Base-by-base conservation (phyloP, 30 jellyfish, hydroid and myxozoan genomes). In the Aurelia aurita region DNA sequence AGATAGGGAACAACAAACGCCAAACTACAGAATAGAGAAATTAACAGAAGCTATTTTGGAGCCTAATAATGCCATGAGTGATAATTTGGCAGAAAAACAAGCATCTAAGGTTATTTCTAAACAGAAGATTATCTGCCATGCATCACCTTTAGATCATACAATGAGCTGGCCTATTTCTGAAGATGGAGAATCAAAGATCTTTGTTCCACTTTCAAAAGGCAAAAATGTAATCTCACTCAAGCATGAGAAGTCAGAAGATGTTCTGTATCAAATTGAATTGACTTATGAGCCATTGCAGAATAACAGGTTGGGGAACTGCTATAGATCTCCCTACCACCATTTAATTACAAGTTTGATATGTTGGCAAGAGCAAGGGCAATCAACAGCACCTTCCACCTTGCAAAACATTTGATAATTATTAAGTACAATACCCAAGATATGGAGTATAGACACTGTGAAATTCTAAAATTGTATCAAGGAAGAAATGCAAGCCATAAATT, bases 171-270 rank as follows among this genome's bases (percentile, higher is more conserved):
- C 87, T 5, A 44, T 83, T 21, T 69, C 58, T 21, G 55, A 34
- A 19, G 59, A 54, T 27, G 87, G 93, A 46, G 62, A 18, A 6
- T 26, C 84, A 75, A 83, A 58, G 19, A 45, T 83, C 29, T 58
- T 83, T 83, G 87, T 68, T 21, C 93, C 93, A 8, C 67, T 70
- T 18, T 60, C 60, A 62, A n/a, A 16, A 28, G 93, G 93, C 3
- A 53, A 58, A 61, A 83, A 83, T 60, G 15, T 8, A 35, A 45
- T 83, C 8, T 15, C 76, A 6, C 26, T 83, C 25, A 29, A 66
- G 64, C 29, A 45, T 1, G 67, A 19, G 13, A 47, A 70, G 22
- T 15, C 77, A 26, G 60, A 58, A 31, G 51, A 62, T 3, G 31
- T 23, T 15, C 25, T 18, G 0, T n/a, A 60, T 39, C 73, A 23